phyloP scores from a whole-genome alignment of 2,888 invertebrate genomes.

The Metellina segmentata region DNA sequence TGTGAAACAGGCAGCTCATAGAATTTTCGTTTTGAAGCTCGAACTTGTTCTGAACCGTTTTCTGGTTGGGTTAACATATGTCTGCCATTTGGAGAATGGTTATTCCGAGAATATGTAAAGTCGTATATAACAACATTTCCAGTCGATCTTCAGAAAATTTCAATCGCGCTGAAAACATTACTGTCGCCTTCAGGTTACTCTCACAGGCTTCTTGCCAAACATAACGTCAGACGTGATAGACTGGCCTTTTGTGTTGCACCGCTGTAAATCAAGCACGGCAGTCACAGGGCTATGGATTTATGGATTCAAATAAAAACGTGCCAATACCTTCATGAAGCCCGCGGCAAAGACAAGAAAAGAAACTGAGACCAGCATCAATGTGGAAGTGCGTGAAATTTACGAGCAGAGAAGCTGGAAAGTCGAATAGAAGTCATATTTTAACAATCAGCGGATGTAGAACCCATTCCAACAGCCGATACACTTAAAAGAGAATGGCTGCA shows the following conservation, averaged over 20 bases:
- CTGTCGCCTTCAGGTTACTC: no score
- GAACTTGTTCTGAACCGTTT: no score
- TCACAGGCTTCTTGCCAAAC: no score
- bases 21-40: no score
- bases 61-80: no score
- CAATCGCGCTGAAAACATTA: no score
- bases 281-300: neutral
- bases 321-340: neutral
- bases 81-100: no score
- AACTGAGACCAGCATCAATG: neutral
- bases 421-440: conserved; percentile 40
- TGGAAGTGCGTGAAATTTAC: neutral
- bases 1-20: no score
- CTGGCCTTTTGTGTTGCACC: neutral
- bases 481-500: conserved; percentile 21
- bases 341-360: neutral
- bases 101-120: no score
- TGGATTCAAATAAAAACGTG: neutral
- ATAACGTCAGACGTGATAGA: neutral
- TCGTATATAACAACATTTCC: no score
- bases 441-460: conserved; percentile 46
- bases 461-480: conserved; percentile 1
- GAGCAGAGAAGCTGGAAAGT: neutral
- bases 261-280: neutral
- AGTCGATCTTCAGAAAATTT: no score